A percentile compares a stretch with the other conserved stretches of the same genome.
These are phyloP conservation scores for Apus apus DNA, from an alignment of 2,113 vertebrate genomes.

Conservation along the genomic window DNA sequence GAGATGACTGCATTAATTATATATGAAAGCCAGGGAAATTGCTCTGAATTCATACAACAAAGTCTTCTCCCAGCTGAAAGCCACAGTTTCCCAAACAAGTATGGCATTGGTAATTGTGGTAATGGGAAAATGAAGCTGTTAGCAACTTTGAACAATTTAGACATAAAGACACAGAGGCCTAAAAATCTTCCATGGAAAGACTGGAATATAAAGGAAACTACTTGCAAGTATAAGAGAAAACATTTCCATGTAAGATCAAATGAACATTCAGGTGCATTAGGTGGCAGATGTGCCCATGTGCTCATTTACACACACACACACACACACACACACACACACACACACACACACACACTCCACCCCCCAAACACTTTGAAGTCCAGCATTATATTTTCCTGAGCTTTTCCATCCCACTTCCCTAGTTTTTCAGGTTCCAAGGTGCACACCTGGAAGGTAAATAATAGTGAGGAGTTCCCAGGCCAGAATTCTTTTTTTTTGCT, in stretches of 20 bases:
- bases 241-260: neutral
- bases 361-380: neutral
- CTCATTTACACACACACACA: neutral
- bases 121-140: neutral
- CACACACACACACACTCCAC: neutral
- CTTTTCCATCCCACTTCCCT: neutral
- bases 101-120: neutral
- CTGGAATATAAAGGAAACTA: neutral
- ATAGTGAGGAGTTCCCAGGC: neutral
- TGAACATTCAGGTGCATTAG: rapidly evolving
- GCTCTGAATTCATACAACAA: neutral
- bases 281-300: neutral
- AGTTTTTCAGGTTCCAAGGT: neutral
- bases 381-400: neutral
- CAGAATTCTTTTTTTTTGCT: neutral
- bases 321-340: too few relatives aligned
- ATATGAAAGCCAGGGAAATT: neutral
- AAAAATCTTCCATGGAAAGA: neutral
- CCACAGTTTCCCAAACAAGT: neutral
- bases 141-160: neutral
- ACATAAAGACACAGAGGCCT: neutral
- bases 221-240: neutral
- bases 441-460: neutral
- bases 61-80: neutral
- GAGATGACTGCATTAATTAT: neutral